Base-by-base conservation (phyloP, 2,113 vertebrate genomes). In the Hucho hucho region DNA sequence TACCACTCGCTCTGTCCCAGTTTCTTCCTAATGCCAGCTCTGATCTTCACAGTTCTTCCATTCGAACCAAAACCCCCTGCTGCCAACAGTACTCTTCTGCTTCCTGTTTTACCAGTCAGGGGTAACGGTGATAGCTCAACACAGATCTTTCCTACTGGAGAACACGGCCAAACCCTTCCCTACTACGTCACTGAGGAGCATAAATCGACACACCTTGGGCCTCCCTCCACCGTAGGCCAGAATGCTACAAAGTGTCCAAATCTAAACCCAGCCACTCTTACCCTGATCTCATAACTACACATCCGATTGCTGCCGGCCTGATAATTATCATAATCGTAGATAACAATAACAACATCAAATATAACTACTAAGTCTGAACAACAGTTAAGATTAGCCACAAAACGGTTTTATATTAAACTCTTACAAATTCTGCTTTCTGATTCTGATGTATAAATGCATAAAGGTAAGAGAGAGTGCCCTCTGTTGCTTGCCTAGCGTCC, bases 391-490 rank as follows among this genome's bases (percentile, higher is more conserved):
- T 90, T 86, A 87, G 87, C 86, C 92, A 93, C 92, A 89, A 92
- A 93, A 93, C 84, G 73, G 79, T 79, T 88, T 93, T 93, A 94
- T 94, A 94, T 93, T 93, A 94, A 93, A 92, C 87, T 90, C 92
- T 92, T 93, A 94, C 90, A 93, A 94, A 93, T 93, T 47, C 90
- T 90, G 91, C 84, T 92, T 90, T 89, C 89, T 90, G 86, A 91
- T 89, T 91, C 81, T 88, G 88, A 92, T 90, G 88, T 92, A 93
- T 91, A 93, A 93, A 93, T 94, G 93, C 93, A 94, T 93, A 94
- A 93, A 85, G 87, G 86, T 77, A 83, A 87, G 88, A 83, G 87
- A 84, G 88, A 91, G 92, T 89, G 92, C 91, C 83, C 87, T 89
- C 86, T 84, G 87, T 87, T 90, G 84, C 82, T 85, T 85, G 85